Percentiles rank a stretch among this genome's conserved stretches.
Evolutionary conservation across 1,140 invertebrate genomes (phyloP).

Genomic region (Paralvinella palmiformis): DNA sequence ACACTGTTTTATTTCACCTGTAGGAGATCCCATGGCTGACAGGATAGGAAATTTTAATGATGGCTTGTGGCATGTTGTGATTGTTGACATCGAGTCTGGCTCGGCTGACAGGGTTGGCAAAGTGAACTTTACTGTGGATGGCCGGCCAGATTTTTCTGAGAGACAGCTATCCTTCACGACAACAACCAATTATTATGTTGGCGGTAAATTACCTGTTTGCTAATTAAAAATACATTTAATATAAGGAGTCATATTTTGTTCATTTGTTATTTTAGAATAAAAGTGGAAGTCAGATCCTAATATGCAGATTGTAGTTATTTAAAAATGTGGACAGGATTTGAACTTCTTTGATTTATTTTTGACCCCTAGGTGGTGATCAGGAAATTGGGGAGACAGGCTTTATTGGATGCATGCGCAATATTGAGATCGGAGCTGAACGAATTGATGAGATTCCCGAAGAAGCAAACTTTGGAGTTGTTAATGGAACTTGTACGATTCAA

Average conservation of each 20-base stretch:
- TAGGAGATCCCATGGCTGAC: constrained; percentile 37
- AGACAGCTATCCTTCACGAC: constrained; percentile 28
- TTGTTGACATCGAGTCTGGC: constrained; percentile 29
- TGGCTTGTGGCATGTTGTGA: constrained; percentile 46
- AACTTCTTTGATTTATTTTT: not conserved
- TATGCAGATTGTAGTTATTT: no score
- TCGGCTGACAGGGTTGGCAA: constrained; percentile 19
- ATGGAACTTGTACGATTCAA: constrained; percentile 42
- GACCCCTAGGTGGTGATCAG: constrained; percentile 29
- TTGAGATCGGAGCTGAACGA: constrained; percentile 29
- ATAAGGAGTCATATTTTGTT: no score
- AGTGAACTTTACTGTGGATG: constrained; percentile 44
- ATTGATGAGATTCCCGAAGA: constrained; percentile 19
- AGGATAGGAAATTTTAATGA: constrained; percentile 38
- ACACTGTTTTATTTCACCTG: not conserved
- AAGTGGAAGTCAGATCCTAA: no score
- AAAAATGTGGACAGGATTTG: no score
- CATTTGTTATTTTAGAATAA: no score
- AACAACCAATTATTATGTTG: not conserved
- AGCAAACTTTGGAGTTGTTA: constrained; percentile 26
- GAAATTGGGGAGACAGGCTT: constrained; percentile 34
- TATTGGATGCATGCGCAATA: constrained; percentile 42
- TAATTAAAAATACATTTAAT: no score
- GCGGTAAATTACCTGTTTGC: constrained; percentile 9
- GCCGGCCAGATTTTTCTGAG: constrained; percentile 34